Percentiles rank a stretch among this genome's conserved stretches.
Conservation (phyloP, 2,797 vertebrate genomes). For the Gymnoscopelus microlampas region DNA sequence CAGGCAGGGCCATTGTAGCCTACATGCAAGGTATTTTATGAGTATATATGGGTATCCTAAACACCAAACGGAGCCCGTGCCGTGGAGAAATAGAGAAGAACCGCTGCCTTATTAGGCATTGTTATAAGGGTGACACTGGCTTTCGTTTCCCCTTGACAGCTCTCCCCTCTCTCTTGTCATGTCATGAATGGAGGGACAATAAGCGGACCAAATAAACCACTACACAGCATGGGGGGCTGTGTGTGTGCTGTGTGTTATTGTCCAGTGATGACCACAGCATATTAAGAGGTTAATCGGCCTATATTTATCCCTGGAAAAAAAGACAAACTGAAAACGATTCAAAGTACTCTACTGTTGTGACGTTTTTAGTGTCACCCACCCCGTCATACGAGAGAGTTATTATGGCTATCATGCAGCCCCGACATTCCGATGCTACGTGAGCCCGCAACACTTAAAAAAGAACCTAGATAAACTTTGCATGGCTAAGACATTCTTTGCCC, state of each 20-base stretch:
- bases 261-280: constrained; percentile 21
- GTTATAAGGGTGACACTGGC: constrained; percentile 65
- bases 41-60: constrained; percentile 34
- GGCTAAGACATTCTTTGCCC: constrained; percentile 10
- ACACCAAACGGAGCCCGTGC: constrained; percentile 22
- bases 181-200: constrained; percentile 31
- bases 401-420: constrained; percentile 11
- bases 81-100: constrained; percentile 39
- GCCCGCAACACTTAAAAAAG: not conserved
- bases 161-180: constrained; percentile 23
- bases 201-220: constrained; percentile 27
- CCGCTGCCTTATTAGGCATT: constrained; percentile 73
- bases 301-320: too few relatives aligned
- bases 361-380: not conserved
- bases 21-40: constrained; percentile 31
- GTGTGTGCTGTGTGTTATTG: not conserved
- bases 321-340: constrained; percentile 22
- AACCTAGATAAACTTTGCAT: not conserved
- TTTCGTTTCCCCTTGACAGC: constrained; percentile 68
- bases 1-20: constrained; percentile 33
- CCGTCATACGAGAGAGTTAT: not conserved
- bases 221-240: not conserved
- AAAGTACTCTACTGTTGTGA: constrained; percentile 23
- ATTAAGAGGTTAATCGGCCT: not conserved
- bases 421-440: constrained; percentile 30